Evolutionary conservation across 1,140 invertebrate genomes (phyloP).

Genomic region (Akabosia matsudoensis): DNA sequence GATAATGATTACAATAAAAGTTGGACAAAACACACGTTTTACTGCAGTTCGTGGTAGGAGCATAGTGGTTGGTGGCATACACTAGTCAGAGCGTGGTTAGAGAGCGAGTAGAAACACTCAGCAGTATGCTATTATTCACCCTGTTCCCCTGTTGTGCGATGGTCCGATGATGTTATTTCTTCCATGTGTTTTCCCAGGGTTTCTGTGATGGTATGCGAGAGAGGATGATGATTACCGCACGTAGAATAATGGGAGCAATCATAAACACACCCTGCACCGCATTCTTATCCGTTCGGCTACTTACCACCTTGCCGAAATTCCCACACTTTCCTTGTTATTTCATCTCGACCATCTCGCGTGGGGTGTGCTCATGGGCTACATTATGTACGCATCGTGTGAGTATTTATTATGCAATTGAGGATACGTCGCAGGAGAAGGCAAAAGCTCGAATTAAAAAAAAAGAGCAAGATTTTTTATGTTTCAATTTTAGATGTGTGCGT

Average conservation of each 20-base stretch:
- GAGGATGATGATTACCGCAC: not conserved
- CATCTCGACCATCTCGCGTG: not conserved
- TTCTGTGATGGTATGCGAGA: constrained; percentile 4
- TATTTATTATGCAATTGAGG: not conserved
- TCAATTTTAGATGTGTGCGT: no score
- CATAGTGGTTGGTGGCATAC: not conserved
- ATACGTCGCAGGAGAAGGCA: no score
- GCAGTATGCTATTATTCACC: constrained; percentile 18
- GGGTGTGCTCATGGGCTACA: not conserved
- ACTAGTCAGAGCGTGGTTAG: not conserved
- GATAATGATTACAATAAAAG: constrained; percentile 2
- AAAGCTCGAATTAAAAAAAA: not conserved
- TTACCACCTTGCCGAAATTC: constrained; percentile 39
- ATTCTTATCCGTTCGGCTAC: constrained; percentile 24
- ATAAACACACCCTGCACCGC: constrained; percentile 15
- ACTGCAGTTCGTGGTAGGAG: not conserved
- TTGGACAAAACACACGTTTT: not conserved
- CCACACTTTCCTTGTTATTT: constrained; percentile 29
- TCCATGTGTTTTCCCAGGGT: no score
- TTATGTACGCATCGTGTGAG: not conserved
- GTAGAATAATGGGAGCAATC: not conserved
- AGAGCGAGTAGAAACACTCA: not conserved
- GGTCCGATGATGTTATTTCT: constrained; percentile 9
- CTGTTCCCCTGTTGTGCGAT: not conserved
- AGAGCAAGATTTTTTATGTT: not conserved